These are phyloP conservation scores for Dipodomys ordii DNA, from an alignment of 2,113 vertebrate genomes.

Conservation along the genomic window DNA sequence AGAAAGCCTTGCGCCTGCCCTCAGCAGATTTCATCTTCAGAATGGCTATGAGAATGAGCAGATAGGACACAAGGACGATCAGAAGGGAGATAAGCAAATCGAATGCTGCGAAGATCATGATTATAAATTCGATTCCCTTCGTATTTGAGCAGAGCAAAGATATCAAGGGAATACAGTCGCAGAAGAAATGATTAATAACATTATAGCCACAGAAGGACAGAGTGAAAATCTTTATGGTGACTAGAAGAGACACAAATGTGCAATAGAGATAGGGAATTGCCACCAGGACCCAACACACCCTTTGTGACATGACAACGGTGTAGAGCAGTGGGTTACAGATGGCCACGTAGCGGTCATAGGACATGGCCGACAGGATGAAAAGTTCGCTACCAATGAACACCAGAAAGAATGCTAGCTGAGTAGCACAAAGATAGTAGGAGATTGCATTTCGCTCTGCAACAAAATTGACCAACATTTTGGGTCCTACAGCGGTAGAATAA, in stretches of 20 bases:
- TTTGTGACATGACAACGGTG: background rate
- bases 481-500: too few relatives aligned
- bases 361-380: background rate
- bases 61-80: background rate
- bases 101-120: background rate
- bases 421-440: slow-evolving; percentile 3
- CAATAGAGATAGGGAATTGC: background rate
- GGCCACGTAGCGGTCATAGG: background rate
- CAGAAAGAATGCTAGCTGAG: background rate
- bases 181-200: background rate
- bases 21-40: background rate
- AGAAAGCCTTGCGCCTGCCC: background rate
- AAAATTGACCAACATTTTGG: background rate
- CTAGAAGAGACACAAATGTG: slow-evolving; percentile 11
- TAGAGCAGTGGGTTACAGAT: background rate
- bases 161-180: background rate
- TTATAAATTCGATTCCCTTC: background rate
- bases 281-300: background rate
- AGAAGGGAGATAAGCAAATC: background rate
- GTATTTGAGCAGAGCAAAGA: background rate
- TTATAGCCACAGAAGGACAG: background rate
- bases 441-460: background rate
- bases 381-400: background rate
- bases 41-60: background rate
- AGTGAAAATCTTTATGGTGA: slow-evolving; percentile 1